Base-by-base conservation (phyloP, 2,888 invertebrate species). In the Sinhomidia bicolor region DNA sequence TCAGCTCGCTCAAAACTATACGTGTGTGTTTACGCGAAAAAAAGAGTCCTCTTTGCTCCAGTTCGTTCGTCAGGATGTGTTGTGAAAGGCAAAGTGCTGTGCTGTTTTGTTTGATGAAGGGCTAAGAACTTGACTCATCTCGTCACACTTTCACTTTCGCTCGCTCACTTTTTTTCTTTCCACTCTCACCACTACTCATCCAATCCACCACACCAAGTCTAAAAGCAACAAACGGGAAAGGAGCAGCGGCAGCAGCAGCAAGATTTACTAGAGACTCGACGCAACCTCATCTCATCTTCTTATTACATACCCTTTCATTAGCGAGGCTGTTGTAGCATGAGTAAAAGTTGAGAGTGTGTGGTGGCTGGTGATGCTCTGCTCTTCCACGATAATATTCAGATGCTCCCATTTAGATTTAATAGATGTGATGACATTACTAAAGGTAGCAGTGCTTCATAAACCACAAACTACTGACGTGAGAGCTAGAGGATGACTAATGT, bases 121-220 rank as follows among this genome's bases (percentile, higher is more conserved):
- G 20, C 78, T 32, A 57, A 78, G 36, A 78, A 29, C 57, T 1
- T 78, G 78, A 17, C 36, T 12, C 57, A 32, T 78, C 36, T 78
- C 57, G 57, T 78, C 78, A 78, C 78, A 78, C 54, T 78, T 57
- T 78, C 78, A 78, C 32, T 57, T 44, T 71, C 23, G 23, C 62
- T 10, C 29, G 23, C 62, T 23, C 78, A 78, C 78, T 78, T 78
- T 78, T 57, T 78, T 44, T 44, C n/a, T n/a, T n/a, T n/a, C n/a
- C 74, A 74, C 74, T 74, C n/a, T 74, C 74, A 74, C 74, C n/a
- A n/a, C n/a, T n/a, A n/a, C n/a, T 47, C 74, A 74, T 68, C 68
- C n/a, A n/a, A 65, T 41, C 36, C 36, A 9, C 32, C n/a, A 26
- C 26, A 47, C 51, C 47, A 47, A n/a, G 12, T n/a, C 23, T 47